Evolutionary conservation across 2,888 invertebrate genomes (phyloP).

Genomic region (Sarcophaga rosellei): DNA sequence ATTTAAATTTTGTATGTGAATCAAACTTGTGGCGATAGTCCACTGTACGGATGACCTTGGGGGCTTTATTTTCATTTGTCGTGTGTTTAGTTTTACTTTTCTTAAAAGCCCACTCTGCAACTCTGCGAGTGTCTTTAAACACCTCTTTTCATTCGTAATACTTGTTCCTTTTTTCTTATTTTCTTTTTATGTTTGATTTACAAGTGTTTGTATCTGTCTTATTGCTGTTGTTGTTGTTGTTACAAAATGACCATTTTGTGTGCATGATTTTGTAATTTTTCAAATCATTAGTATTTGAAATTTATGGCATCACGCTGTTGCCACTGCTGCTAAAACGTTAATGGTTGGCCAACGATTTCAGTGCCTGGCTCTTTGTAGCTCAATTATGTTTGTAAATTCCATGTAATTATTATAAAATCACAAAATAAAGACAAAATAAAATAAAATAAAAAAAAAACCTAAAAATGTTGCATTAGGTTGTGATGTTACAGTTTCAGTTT

Average conservation of each 20-base stretch:
- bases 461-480: conserved; percentile 39
- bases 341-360: conserved; percentile 21
- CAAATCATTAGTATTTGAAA: conserved; percentile 67
- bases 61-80: conserved; percentile 74
- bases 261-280: conserved; percentile 74
- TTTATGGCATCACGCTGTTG: conserved; percentile 69
- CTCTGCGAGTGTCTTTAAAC: conserved; percentile 37
- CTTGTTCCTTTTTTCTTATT: not conserved
- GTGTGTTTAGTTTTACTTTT: conserved; percentile 61
- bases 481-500: conserved; percentile 50
- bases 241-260: conserved; percentile 68
- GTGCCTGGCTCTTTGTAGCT: conserved; percentile 61
- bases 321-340: conserved; percentile 63
- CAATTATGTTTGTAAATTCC: conserved; percentile 63
- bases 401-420: conserved; percentile 31
- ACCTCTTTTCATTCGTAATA: conserved; percentile 23
- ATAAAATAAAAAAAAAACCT: not conserved
- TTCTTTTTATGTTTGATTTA: not conserved
- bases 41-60: conserved; percentile 75
- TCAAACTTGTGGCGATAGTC: not conserved
- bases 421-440: not conserved
- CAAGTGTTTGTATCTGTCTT: conserved; percentile 14
- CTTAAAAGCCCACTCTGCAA: conserved; percentile 9
- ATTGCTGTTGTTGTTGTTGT: conserved; percentile 12
- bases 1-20: too few relatives aligned